Evolutionary conservation across 2,888 invertebrate genomes (phyloP), one percentile per base, ranked within the genome.

Genomic region (Parasteatoda lunata): DNA sequence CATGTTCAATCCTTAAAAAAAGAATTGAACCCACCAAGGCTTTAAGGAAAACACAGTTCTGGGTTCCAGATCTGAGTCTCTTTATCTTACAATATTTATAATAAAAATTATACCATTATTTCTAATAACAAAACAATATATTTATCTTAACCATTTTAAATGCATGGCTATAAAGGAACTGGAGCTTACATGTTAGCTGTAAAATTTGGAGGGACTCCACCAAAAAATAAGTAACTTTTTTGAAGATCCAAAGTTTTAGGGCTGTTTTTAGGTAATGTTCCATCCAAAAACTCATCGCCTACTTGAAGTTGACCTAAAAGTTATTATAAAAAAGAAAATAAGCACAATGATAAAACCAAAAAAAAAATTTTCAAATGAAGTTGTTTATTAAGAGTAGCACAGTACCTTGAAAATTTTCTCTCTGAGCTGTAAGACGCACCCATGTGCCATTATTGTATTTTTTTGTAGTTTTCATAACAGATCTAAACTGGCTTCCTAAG

Each of bases 361-460:
- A 45, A 15, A 64, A 64, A 4, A 64, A 15, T 6, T 64, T 64
- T 13, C 13, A 64, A 64, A 1, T 30, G 30, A 30, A 30, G 68
- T n/a, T 15, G 1, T 48, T 71, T 13, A 47, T 47, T 5, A n/a
- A 64, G 5, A 49, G 49, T n/a, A 15, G 9, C 71, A 48, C 13
- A 8, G 3, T 77, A 88, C 88, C 88, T 88, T 88, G 88, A 11
- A 88, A 72, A 45, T 76, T 85, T 30, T 88, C 88, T 79, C 88
- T 82, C 54, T 75, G 77, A 54, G 92, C 95, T 90, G 95, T 95
- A 72, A 96, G 94, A 90, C 94, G 94, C 0, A 95, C 94, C 93
- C 96, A 95, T 77, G 94, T 94, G 3, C 97, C 97, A 88, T 94
- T 95, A 91, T 97, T 97, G 92, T 96, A 96, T 88, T 94, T 94